Evolutionary conservation across 2,888 invertebrate genomes (phyloP), one percentile per base, ranked within the genome.

Genomic region (Perizoma affinitatum): DNA sequence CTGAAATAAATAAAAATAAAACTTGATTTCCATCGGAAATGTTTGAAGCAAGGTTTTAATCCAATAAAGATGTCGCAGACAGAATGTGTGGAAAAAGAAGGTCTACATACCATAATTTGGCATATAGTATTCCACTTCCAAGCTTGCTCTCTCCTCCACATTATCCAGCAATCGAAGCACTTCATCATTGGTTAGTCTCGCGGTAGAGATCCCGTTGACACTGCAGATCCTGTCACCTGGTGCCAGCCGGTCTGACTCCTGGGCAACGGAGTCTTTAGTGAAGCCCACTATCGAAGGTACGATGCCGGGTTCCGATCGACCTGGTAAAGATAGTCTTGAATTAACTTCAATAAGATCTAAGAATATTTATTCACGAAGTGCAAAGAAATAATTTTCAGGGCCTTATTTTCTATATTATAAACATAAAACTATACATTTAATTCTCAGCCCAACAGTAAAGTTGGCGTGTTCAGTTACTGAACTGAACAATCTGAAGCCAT

Each of bases 101-200:
- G 5, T 48, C 6, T 40, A 90, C 94, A 94, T 84, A 96, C 97
- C 95, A 86, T 95, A 95, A 78, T 96, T 95, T 36, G 97, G 97
- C 81, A 97, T 93, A 65, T 96, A 95, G 86, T 97, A 97, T 79
- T 97, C 96, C 67, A 97, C 95, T 87, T 97, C 97, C 74, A 97
- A 87, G n/a, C 95, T 93, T 6, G 97, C 96, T 56, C 95, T 93
- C 63, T 94, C 95, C 66, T 95, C 95, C 11, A 96, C 95, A 84
- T 95, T 95, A 80, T 96, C 95, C 70, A 97, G 84, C 10, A 96
- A 84, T 69, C 95, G 94, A 69, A 96, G 93, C 40, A 97, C 96
- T 79, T 97, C 96, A 68, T 96, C 96, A 79, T 96, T 96, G 61
- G 95, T 94, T 75, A 97, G 94, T 57, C 95, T 93, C 8, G 94